These are phyloP conservation scores for Drosophila mettleri DNA, from an alignment of 2,888 invertebrate genomes.

Conservation along the genomic window DNA sequence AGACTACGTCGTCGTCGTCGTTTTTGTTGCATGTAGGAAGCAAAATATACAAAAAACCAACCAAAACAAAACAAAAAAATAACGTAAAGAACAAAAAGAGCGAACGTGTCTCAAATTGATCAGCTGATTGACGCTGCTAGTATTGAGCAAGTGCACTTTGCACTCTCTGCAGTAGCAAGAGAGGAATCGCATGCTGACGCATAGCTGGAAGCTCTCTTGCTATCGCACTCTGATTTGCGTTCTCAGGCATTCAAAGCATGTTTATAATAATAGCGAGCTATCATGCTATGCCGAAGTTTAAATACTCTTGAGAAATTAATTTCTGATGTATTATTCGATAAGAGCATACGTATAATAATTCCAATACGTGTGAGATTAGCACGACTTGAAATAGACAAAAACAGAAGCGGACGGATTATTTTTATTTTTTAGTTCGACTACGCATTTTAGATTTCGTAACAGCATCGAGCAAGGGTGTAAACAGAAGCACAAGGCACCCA, in stretches of 20 bases:
- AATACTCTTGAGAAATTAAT: background rate
- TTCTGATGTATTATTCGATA: background rate
- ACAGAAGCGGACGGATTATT: background rate
- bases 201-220: conserved; percentile 18
- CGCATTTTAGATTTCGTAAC: background rate
- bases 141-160: conserved; percentile 43
- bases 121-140: conserved; percentile 30
- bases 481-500: background rate
- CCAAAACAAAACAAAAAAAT: background rate
- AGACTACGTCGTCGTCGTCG: conserved; percentile 35
- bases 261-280: conserved; percentile 25
- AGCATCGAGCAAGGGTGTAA: background rate
- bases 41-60: background rate
- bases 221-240: conserved; percentile 13
- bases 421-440: background rate
- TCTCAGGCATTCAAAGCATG: conserved; percentile 34
- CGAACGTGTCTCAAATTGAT: conserved; percentile 9
- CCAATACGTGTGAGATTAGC: background rate
- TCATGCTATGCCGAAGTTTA: background rate
- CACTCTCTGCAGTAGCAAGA: conserved; percentile 20
- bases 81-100: conserved; percentile 19
- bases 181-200: conserved; percentile 21
- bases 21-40: conserved; percentile 36
- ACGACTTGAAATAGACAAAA: background rate
- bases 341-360: background rate